Base-by-base conservation (phyloP, 53 echinoderm and acorn worm species). In the Echinometra lucunter region DNA sequence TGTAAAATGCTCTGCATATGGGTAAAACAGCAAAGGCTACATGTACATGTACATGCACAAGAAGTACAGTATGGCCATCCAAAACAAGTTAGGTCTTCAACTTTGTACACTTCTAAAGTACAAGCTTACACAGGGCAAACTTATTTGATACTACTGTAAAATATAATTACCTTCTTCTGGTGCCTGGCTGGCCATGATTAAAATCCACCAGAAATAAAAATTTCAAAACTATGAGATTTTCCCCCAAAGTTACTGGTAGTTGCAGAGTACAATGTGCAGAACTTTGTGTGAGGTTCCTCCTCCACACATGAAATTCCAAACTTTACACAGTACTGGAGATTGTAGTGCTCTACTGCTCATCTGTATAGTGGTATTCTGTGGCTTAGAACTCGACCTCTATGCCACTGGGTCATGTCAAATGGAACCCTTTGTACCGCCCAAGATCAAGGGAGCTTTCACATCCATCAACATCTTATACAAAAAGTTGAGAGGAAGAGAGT, bases 381-480 rank as follows among this genome's bases (percentile, higher is more conserved):
- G 85, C 49, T 16, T 85, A 85, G 49, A 85, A 47, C 47, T 85
- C 85, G 85, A 85, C 85, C 85, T 49, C 85, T 47, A 85, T 85
- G 23, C 49, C 85, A 10, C 85, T 85, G n/a, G 85, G 85, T 85
- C 85, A 85, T 85, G 85, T 85, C 85, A 47, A 49, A 85, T 21
- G 30, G 53, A 30, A 85, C 85, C 85, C 49, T 85, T 85, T 85
- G 85, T 85, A 3, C 85, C 27, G 45, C 85, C 85, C 85, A 45
- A 47, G 10, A 83, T 28, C 27, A 18, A n/a, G 42, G 90, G 21
- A 16, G 90, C 58, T 47, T 58, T 58, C 37, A 90, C 58, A 90
- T 37, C 58, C 44, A 58, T 32, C 53, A 42, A 55, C 2, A 55
- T 90, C 21, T 49, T 10, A n/a, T n/a, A 88, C 42, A 88, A 57